phyloP scores from a whole-genome alignment of 2,113 vertebrate species.

The Anhinga anhinga region DNA sequence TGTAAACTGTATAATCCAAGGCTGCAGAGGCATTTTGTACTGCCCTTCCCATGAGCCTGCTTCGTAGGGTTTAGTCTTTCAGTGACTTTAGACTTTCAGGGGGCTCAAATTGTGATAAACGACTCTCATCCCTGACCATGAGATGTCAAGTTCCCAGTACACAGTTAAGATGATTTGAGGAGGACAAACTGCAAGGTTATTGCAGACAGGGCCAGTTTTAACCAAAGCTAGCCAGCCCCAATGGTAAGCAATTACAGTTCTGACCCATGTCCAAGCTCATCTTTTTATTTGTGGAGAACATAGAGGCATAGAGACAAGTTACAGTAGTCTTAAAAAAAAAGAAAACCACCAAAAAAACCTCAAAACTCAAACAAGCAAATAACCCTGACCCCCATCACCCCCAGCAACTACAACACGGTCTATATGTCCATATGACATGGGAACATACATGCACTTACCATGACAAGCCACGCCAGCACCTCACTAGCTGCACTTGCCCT shows the following conservation, averaged over 20 bases:
- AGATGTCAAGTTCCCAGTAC: neutral
- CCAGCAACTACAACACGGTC: neutral
- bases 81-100: neutral
- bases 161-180: neutral
- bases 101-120: conserved; percentile 8
- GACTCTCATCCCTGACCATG: neutral
- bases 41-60: neutral
- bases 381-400: neutral
- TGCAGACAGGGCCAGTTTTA: neutral
- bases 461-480: neutral
- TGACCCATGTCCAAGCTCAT: neutral
- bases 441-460: neutral
- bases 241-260: neutral
- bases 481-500: neutral
- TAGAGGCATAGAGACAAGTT: neutral
- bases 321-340: neutral
- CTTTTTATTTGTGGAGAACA: neutral
- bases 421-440: accelerated
- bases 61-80: neutral
- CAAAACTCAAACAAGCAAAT: neutral
- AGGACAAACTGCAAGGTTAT: conserved; percentile 25
- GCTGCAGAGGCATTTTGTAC: neutral
- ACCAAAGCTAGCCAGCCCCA: neutral
- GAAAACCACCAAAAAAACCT: neutral
- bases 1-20: neutral